These are phyloP conservation scores for Parnassius apollo DNA, from an alignment of 2,888 invertebrate species.

Conservation along the genomic window DNA sequence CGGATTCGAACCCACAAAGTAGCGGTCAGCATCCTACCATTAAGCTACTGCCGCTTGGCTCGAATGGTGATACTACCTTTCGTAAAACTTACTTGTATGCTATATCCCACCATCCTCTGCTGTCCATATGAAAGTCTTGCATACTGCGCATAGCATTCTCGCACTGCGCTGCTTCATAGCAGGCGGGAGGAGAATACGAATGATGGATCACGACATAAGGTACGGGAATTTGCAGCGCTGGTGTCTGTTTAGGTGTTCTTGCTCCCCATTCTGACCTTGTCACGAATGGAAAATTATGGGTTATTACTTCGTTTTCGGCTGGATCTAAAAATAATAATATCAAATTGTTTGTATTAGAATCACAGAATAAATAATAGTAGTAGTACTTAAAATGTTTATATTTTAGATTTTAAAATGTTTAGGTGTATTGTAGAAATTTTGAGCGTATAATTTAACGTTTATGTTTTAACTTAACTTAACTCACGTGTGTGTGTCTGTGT, in stretches of 20 bases:
- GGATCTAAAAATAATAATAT: slow-evolving; percentile 18
- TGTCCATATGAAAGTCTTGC: slow-evolving; percentile 83
- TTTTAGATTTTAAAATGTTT: too few species aligned
- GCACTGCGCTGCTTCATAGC: slow-evolving; percentile 72
- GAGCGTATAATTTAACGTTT: too few species aligned
- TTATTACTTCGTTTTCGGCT: slow-evolving; percentile 51
- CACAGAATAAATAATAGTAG: too few species aligned
- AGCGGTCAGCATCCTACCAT: too few species aligned
- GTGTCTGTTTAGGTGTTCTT: slow-evolving; percentile 64
- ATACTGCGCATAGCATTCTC: slow-evolving; percentile 81
- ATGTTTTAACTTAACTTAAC: too few species aligned
- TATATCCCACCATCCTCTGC: slow-evolving; percentile 82
- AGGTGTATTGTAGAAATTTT: too few species aligned
- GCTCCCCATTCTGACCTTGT: slow-evolving; percentile 83
- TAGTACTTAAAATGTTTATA: too few species aligned
- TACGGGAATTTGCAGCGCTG: slow-evolving; percentile 78
- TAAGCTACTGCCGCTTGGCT: too few species aligned
- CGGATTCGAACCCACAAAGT: too few species aligned
- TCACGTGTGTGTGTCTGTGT: too few species aligned
- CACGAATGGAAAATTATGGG: slow-evolving; percentile 55
- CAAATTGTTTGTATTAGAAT: too few species aligned
- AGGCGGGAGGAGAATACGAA: slow-evolving; percentile 82
- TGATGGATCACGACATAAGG: slow-evolving; percentile 88
- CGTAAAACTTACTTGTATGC: slow-evolving; percentile 65
- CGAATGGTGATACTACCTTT: background rate